Evolutionary conservation across 2,888 invertebrate species (phyloP).

Genomic region (Caenorhabditis sp.): DNA sequence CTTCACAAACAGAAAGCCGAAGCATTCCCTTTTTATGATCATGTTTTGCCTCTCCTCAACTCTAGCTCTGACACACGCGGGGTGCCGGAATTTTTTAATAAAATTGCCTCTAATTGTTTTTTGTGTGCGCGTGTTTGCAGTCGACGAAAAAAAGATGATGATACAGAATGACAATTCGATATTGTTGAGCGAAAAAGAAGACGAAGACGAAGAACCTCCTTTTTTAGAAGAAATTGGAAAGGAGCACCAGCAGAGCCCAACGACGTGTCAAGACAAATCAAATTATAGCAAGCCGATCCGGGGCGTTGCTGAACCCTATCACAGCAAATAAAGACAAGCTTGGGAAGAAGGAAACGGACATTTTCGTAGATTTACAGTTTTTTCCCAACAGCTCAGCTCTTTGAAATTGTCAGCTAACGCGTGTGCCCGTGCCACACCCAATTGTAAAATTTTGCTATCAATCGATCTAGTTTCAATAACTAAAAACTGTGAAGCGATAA

Average conservation of each 20-base stretch:
- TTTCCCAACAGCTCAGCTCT: no score
- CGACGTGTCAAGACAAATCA: slow-evolving; percentile 57
- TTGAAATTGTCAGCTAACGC: no score
- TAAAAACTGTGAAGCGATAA: no score
- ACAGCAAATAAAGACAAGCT: slow-evolving; percentile 1
- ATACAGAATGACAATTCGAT: slow-evolving; percentile 40
- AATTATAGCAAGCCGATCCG: no score
- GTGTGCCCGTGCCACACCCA: background rate
- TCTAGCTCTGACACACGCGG: slow-evolving; percentile 3
- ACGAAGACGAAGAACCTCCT: slow-evolving; percentile 26
- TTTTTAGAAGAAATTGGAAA: slow-evolving; percentile 4
- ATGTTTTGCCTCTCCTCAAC: slow-evolving; percentile 40
- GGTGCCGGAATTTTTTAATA: slow-evolving; percentile 49
- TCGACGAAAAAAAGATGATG: slow-evolving; percentile 18
- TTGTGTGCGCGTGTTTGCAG: slow-evolving; percentile 27
- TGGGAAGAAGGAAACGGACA: slow-evolving; percentile 18
- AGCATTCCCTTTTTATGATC: slow-evolving; percentile 37
- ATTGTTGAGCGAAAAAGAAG: slow-evolving; percentile 19
- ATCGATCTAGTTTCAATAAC: no score
- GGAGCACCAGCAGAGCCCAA: slow-evolving; percentile 3
- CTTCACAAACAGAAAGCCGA: background rate
- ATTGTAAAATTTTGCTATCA: background rate
- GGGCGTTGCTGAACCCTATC: slow-evolving; percentile 7
- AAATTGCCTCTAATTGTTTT: slow-evolving; percentile 52
- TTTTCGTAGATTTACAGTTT: no score